These are phyloP conservation scores for Aphelocoma coerulescens DNA, from an alignment of 2,113 vertebrate genomes.

Conservation along the genomic window DNA sequence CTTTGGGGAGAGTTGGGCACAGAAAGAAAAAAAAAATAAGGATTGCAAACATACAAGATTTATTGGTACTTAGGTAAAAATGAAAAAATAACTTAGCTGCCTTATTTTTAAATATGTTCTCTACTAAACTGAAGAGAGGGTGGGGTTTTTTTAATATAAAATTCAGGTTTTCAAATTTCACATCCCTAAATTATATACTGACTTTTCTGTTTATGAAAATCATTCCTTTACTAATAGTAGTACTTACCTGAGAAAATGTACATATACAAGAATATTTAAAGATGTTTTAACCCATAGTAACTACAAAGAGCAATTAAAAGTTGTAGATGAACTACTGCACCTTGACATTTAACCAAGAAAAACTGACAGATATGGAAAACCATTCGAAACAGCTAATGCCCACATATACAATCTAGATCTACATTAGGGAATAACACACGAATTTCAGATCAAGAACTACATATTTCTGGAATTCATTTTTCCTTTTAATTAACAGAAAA, in stretches of 20 bases:
- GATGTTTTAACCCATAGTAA: constrained; percentile 31
- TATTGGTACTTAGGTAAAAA: constrained; percentile 22
- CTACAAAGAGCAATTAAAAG: constrained; percentile 73
- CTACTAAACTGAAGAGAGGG: neutral
- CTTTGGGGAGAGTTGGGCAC: neutral
- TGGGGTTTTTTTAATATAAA: neutral
- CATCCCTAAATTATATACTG: constrained; percentile 4
- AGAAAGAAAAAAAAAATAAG: constrained; percentile 24
- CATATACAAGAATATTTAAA: neutral
- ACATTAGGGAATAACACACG: constrained; percentile 46
- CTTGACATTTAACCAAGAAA: constrained; percentile 75
- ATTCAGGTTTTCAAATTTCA: neutral
- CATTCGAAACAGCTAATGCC: constrained; percentile 58
- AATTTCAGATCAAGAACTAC: constrained; percentile 56
- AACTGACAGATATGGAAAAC: constrained; percentile 70
- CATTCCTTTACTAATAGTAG: neutral
- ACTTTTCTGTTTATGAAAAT: constrained; percentile 1
- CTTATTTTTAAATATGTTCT: constrained; percentile 1
- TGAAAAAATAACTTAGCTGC: constrained; percentile 5
- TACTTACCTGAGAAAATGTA: neutral
- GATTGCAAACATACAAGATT: constrained; percentile 19
- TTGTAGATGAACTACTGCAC: constrained; percentile 70
- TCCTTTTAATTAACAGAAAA: constrained; percentile 43
- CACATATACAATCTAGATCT: constrained; percentile 52
- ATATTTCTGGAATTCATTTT: constrained; percentile 56